Conservation (phyloP, 2,888 invertebrate species). For the Pachycephus smyrnensis region DNA sequence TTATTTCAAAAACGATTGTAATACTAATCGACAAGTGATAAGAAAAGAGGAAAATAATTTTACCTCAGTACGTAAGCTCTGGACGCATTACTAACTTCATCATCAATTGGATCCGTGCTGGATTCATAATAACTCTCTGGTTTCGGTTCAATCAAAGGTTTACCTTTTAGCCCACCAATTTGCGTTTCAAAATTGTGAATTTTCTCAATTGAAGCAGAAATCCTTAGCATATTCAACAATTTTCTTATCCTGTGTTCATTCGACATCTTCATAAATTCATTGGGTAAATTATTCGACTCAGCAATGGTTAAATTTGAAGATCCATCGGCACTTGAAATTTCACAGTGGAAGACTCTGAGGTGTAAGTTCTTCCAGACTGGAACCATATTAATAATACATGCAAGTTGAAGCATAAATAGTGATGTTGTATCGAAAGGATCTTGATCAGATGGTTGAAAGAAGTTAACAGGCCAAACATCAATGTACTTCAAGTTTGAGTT, state of each 20-base stretch:
- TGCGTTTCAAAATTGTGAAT: constrained; percentile 74
- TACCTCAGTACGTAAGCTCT: constrained; percentile 70
- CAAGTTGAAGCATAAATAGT: constrained; percentile 95
- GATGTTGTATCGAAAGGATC: constrained; percentile 91
- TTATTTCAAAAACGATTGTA: constrained; percentile 12
- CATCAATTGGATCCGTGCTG: constrained; percentile 47
- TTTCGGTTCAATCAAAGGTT: constrained; percentile 53
- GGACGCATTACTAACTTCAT: constrained; percentile 67
- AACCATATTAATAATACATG: constrained; percentile 94
- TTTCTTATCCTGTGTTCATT: constrained; percentile 71
- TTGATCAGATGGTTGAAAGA: constrained; percentile 81
- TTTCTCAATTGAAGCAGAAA: constrained; percentile 85
- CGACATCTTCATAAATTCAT: constrained; percentile 57
- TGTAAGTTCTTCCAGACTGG: constrained; percentile 87
- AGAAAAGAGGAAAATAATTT: constrained; percentile 19
- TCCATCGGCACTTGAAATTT: constrained; percentile 65
- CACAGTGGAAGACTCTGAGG: constrained; percentile 90
- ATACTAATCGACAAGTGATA: constrained; percentile 41
- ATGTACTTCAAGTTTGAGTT: constrained; percentile 80
- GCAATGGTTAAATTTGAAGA: constrained; percentile 59
- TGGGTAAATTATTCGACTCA: constrained; percentile 65
- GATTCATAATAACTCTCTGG: constrained; percentile 52
- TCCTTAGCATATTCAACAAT: constrained; percentile 86
- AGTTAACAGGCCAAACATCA: constrained; percentile 98
- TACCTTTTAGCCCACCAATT: constrained; percentile 68